phyloP scores from a whole-genome alignment of 2,113 vertebrate genomes.

The Regulus satrapa region DNA sequence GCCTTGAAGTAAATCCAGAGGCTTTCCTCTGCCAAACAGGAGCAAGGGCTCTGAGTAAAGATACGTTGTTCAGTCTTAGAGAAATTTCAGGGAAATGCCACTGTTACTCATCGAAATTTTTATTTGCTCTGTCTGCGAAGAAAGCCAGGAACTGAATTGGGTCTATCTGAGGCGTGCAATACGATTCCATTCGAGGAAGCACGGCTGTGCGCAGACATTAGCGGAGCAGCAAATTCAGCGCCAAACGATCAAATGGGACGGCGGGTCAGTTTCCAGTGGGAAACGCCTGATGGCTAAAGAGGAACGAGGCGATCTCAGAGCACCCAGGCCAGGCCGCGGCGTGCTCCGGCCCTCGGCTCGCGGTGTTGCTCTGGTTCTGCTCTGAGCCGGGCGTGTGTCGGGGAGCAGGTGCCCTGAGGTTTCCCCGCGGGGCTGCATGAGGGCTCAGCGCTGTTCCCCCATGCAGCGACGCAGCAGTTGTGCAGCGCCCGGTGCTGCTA shows the following conservation, averaged over 20 bases:
- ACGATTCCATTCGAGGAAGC: neutral
- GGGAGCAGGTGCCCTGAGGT: neutral
- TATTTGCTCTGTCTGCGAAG: neutral
- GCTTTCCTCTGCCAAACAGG: neutral
- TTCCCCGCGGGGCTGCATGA: neutral
- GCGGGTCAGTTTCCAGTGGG: neutral
- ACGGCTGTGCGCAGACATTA: neutral
- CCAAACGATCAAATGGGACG: neutral
- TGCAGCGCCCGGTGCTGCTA: neutral
- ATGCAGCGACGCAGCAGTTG: neutral
- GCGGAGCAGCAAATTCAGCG: neutral
- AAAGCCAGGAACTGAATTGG: neutral
- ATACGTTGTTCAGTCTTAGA: neutral
- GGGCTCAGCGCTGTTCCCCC: neutral
- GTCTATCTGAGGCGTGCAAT: neutral
- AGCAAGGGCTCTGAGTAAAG: neutral
- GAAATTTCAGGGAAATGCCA: neutral
- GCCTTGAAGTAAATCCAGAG: neutral
- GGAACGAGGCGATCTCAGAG: neutral
- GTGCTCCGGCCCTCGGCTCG: no score
- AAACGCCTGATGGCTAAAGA: neutral
- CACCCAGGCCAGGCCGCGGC: fast-evolving
- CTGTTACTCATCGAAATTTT: neutral
- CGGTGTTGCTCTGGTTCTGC: no score
- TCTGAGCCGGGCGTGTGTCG: neutral